Conservation (phyloP, 1,140 invertebrate genomes). For the Drosophila pseudoobscura region DNA sequence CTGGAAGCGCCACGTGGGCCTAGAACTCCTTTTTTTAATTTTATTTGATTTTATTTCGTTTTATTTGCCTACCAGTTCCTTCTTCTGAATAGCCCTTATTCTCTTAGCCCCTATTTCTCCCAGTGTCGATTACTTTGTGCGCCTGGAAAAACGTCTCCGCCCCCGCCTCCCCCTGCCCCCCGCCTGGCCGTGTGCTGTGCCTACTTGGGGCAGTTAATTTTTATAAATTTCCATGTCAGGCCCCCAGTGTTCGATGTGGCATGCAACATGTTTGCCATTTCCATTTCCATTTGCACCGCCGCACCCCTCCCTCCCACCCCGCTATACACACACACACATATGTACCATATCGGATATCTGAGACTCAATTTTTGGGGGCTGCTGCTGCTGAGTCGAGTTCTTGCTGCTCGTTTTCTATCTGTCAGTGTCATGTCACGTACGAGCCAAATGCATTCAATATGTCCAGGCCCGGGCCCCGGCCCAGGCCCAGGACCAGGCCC, state of each 20-base stretch:
- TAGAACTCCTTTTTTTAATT: neutral
- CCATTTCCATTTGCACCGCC: conserved; percentile 53
- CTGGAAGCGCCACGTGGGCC: no score
- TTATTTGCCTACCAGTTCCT: neutral
- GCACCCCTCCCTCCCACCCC: conserved; percentile 9
- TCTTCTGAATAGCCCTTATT: no score
- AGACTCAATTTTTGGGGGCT: conserved; percentile 38
- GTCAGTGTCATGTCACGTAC: conserved; percentile 81
- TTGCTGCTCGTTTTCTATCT: conserved; percentile 65
- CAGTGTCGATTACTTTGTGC: conserved; percentile 47
- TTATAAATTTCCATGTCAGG: conserved; percentile 74
- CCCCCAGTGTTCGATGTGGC: conserved; percentile 39
- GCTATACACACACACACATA: neutral
- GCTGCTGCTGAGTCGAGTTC: conserved; percentile 23
- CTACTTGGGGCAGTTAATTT: conserved; percentile 75
- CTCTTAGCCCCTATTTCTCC: conserved; percentile 15
- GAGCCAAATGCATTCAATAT: conserved; percentile 74
- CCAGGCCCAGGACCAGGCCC: neutral
- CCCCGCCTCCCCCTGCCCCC: neutral
- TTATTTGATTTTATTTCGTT: no score
- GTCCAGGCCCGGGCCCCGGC: conserved; percentile 23
- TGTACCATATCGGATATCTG: conserved; percentile 32
- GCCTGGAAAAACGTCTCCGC: neutral
- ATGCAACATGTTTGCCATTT: conserved; percentile 70
- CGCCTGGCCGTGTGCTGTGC: conserved; percentile 10